These are phyloP conservation scores for Tetrapedia diversipes DNA, from an alignment of 2,888 invertebrate species.

Conservation along the genomic window DNA sequence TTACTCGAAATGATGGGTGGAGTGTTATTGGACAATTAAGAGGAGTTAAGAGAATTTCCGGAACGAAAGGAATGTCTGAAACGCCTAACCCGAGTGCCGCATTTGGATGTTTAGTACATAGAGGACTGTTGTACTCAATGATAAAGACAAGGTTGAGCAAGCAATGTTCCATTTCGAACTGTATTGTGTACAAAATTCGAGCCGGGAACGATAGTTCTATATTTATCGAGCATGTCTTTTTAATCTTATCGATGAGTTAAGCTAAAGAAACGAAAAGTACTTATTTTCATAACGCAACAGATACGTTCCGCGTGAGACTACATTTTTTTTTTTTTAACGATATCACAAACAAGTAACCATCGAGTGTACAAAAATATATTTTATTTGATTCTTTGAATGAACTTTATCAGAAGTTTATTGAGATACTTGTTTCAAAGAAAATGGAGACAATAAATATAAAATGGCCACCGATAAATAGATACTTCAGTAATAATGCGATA, in stretches of 20 bases:
- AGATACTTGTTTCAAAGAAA: background rate
- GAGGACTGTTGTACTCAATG: background rate
- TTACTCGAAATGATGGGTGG: background rate
- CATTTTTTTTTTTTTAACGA: background rate
- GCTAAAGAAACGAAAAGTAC: accelerated
- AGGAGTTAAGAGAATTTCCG: background rate
- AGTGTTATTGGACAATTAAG: background rate
- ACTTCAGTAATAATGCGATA: too few relatives aligned
- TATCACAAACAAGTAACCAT: background rate
- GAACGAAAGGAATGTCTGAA: slow-evolving; percentile 1
- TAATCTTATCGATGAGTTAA: background rate
- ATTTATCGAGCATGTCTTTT: background rate
- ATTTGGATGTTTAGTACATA: background rate
- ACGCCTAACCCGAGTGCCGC: background rate
- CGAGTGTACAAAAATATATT: background rate
- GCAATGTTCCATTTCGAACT: background rate
- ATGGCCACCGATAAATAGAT: too few relatives aligned
- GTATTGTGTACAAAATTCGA: too few relatives aligned
- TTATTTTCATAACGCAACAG: background rate
- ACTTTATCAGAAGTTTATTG: background rate
- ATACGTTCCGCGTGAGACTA: background rate
- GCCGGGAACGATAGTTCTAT: background rate
- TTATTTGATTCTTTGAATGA: background rate
- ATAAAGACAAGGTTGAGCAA: background rate
- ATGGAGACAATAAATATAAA: accelerated